These are phyloP conservation scores for Diloba caeruleocephala DNA, from an alignment of 2,888 invertebrate genomes.

Conservation along the genomic window DNA sequence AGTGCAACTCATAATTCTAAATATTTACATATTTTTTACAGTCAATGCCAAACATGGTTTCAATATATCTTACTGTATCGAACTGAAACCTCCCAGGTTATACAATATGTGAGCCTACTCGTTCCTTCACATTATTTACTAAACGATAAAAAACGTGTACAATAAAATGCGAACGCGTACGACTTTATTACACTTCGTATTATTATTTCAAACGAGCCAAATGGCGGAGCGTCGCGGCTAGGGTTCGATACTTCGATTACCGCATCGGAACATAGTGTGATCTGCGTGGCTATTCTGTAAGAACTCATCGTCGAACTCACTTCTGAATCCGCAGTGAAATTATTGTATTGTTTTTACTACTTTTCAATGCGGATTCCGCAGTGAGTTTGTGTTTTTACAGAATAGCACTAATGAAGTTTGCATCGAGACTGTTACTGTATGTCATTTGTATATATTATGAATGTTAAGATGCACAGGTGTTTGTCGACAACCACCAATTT, in stretches of 20 bases:
- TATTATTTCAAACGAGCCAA: conserved; percentile 28
- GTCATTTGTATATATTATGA: conserved; percentile 20
- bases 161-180: conserved; percentile 14
- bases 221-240: conserved; percentile 18
- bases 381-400: too few species aligned
- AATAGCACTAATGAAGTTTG: too few species aligned
- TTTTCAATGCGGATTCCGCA: too few species aligned
- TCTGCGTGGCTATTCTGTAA: conserved; percentile 1
- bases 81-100: too few species aligned
- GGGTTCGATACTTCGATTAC: conserved; percentile 42
- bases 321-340: too few species aligned
- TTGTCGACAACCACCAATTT: too few species aligned
- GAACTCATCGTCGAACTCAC: too few species aligned
- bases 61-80: too few species aligned
- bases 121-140: conserved; percentile 5
- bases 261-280: conserved; percentile 31
- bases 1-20: too few species aligned
- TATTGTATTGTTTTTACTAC: too few species aligned
- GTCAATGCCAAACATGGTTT: too few species aligned
- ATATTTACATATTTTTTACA: too few species aligned
- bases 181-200: conserved; percentile 30
- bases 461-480: conserved; percentile 10
- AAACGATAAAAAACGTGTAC: conserved; percentile 11
- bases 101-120: not conserved
- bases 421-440: conserved; percentile 23